Evolutionary conservation across 2,797 vertebrate species (phyloP).

Genomic region (Cyprinella venusta): DNA sequence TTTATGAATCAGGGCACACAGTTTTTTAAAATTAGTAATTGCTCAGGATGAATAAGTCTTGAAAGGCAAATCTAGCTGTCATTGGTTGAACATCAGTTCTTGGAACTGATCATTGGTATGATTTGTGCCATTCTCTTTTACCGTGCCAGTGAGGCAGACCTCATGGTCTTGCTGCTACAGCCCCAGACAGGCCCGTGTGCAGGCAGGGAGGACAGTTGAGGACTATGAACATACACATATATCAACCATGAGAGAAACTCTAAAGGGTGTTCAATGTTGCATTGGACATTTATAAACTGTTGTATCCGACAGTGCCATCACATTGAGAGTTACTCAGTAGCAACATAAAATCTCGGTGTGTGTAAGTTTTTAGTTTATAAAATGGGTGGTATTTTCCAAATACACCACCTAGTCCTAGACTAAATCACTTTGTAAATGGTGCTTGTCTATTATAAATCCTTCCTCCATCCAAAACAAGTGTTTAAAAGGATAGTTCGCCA

Average conservation of each 20-base stretch:
- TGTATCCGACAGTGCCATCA: not conserved
- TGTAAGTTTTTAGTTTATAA: constrained; percentile 1
- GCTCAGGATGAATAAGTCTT: not conserved
- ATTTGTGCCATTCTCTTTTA: constrained; percentile 54
- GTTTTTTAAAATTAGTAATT: not conserved
- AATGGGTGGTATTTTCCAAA: constrained; percentile 23
- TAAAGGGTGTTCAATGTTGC: not conserved
- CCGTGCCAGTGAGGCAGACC: constrained; percentile 65
- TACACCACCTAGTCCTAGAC: constrained; percentile 14
- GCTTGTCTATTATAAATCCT: constrained; percentile 11
- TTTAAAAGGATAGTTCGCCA: no score
- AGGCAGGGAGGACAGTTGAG: constrained; percentile 57
- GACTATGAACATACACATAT: constrained; percentile 55
- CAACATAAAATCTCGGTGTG: not conserved
- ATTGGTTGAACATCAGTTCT: constrained; percentile 18
- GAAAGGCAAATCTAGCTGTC: not conserved
- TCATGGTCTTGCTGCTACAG: constrained; percentile 53
- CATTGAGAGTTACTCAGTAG: not conserved
- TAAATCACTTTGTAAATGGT: constrained; percentile 31
- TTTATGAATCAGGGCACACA: constrained; percentile 23
- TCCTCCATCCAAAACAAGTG: not conserved
- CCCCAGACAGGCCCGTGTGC: constrained; percentile 56
- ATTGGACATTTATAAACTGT: not conserved
- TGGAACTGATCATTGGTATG: constrained; percentile 2
- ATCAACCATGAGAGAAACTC: constrained; percentile 26